Percentiles rank a stretch among this genome's conserved stretches.
Evolutionary conservation across 1,140 invertebrate species (phyloP).

Genomic region (Littorina saxatilis): DNA sequence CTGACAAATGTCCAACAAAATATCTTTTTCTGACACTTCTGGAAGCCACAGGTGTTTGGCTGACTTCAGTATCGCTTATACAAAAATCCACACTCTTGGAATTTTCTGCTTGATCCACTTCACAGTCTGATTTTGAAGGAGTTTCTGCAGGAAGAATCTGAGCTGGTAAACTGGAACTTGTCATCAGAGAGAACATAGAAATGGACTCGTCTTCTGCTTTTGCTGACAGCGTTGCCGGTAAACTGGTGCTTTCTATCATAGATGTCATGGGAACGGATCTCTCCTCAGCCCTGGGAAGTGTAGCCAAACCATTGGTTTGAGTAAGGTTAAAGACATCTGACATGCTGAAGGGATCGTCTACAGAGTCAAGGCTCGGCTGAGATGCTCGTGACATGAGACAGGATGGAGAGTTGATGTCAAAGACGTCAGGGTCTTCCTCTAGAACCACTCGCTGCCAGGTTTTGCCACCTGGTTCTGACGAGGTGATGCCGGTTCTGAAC

Average conservation of each 20-base stretch:
- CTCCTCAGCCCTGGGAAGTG: not conserved
- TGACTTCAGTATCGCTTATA: no score
- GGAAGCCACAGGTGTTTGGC: no score
- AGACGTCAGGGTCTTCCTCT: slow-evolving; percentile 25
- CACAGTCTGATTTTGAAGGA: no score
- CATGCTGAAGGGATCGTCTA: slow-evolving; percentile 20
- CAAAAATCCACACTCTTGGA: no score
- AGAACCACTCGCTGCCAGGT: slow-evolving; percentile 82
- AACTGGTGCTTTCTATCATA: not conserved
- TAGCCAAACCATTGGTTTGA: not conserved
- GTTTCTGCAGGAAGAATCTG: no score
- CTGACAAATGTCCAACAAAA: no score
- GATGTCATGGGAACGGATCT: not conserved
- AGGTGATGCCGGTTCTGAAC: slow-evolving; percentile 86
- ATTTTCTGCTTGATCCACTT: no score
- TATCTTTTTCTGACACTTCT: no score
- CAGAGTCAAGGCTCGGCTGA: not conserved
- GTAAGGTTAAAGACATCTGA: slow-evolving; percentile 6
- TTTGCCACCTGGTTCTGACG: slow-evolving; percentile 88
- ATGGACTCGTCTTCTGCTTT: no score
- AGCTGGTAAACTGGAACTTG: no score
- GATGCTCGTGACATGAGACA: slow-evolving; percentile 21
- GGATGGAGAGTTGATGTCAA: slow-evolving; percentile 3
- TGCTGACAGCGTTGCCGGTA: no score
- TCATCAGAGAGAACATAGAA: no score